Evolutionary conservation across 2,113 vertebrate genomes (phyloP), one percentile per base, ranked within the genome.

Genomic region (Strigops habroptila): DNA sequence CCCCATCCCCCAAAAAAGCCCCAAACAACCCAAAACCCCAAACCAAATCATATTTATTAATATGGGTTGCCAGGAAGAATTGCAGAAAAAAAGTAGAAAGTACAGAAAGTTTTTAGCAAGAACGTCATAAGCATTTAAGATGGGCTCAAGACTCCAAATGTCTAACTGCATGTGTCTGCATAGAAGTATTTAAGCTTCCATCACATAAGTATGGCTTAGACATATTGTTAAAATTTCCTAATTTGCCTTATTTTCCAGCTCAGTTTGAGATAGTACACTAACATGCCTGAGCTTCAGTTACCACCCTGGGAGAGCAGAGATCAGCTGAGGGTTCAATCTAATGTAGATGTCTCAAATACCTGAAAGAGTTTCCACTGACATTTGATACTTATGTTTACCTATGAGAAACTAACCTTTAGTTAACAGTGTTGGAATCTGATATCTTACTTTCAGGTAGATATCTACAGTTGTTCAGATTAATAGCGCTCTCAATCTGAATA

Each of bases 161-260:
- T 44, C 14, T 59, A 57, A 49, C 9, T 37, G 7, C 19, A 52
- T 33, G 15, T 52, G 14, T 64, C 52, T 49, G 6, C 37, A 46
- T 57, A 31, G 17, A 60, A 46, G 16, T 70, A 11, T 51, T 81
- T 60, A 92, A 59, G 7, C 5, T 67, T 74, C n/a, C 14, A 24
- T 44, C 24, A 67, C 0, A 5, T 9, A 74, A 21, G 2, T 23
- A 71, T 3, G 5, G 3, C 3, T 84, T 30, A 62, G 28, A 5
- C 48, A 7, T 85, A 52, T 44, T 44, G 8, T 37, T 33, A 71
- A 35, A 71, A 48, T 63, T 81, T 49, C 18, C 22, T 53, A 63
- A 59, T 83, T 68, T 86, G 1, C 28, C 6, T 78, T 43, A 25
- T 9, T 78, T 80, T 84, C 44, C n/a, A 85, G 22, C 53, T n/a